Conservation (phyloP, 2,113 vertebrate species). For the Heterotilapia buettikoferi region DNA sequence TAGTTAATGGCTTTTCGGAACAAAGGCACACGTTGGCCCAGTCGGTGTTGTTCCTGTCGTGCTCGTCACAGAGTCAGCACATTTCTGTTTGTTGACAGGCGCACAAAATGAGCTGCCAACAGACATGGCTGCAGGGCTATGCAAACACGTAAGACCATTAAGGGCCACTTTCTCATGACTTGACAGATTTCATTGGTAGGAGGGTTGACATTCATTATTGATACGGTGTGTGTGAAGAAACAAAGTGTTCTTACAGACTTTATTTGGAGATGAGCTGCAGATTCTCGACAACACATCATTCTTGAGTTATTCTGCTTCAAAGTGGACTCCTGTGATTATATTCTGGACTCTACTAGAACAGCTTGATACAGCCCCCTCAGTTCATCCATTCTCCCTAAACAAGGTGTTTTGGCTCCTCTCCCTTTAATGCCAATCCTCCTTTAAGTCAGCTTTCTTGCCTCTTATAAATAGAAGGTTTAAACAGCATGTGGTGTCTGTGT, state of each 20-base stretch:
- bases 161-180: neutral
- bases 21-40: neutral
- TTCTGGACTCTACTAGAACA: neutral
- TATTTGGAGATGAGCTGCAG: neutral
- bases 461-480: neutral
- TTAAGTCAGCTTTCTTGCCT: neutral
- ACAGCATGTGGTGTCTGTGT: neutral
- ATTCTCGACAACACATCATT: neutral
- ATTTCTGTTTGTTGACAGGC: neutral
- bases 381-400: neutral
- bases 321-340: neutral
- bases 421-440: neutral
- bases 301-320: neutral
- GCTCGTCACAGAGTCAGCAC: slow-evolving; percentile 4
- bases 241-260: neutral
- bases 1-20: neutral
- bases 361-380: neutral
- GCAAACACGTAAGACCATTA: neutral
- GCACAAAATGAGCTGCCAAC: neutral
- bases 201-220: neutral
- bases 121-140: slow-evolving; percentile 19
- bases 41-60: neutral
- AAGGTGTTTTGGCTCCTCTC: neutral
- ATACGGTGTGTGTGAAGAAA: neutral
- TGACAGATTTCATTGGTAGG: neutral